Percentiles rank a stretch among this genome's conserved stretches.
Evolutionary conservation across 2,113 vertebrate species (phyloP).

Genomic region (Malurus melanocephalus): DNA sequence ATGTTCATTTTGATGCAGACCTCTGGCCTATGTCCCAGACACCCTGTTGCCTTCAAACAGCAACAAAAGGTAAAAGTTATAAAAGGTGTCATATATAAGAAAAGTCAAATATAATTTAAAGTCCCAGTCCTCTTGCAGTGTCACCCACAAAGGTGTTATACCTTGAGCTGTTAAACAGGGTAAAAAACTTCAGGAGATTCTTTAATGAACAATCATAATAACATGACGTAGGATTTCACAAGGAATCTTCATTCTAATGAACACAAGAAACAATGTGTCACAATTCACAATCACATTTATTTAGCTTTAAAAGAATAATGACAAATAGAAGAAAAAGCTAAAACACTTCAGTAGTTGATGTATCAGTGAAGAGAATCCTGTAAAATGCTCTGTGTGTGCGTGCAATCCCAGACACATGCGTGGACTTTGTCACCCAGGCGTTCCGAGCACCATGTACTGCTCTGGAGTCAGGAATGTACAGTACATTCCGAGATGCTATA

Average conservation of each 20-base stretch:
- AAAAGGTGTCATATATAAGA: background rate
- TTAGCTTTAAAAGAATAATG: background rate
- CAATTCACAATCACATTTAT: background rate
- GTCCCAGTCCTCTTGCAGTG: background rate
- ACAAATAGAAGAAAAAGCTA: background rate
- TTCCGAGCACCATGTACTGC: background rate
- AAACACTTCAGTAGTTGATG: background rate
- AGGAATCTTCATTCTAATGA: background rate
- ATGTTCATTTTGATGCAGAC: background rate
- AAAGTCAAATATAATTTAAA: background rate
- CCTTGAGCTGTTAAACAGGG: background rate
- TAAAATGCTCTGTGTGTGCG: background rate
- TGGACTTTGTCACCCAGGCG: background rate
- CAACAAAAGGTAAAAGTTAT: background rate
- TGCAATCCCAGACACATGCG: background rate
- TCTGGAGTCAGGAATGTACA: conserved; percentile 47
- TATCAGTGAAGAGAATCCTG: background rate
- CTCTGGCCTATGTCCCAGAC: background rate
- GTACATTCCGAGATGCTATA: background rate
- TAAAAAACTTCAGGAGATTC: background rate
- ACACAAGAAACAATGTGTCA: background rate
- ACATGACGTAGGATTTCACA: background rate
- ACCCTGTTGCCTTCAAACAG: background rate
- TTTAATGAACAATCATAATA: background rate
- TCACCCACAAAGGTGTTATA: background rate